phyloP scores from a whole-genome alignment of 2,888 invertebrate genomes.

The Tachina grossa region DNA sequence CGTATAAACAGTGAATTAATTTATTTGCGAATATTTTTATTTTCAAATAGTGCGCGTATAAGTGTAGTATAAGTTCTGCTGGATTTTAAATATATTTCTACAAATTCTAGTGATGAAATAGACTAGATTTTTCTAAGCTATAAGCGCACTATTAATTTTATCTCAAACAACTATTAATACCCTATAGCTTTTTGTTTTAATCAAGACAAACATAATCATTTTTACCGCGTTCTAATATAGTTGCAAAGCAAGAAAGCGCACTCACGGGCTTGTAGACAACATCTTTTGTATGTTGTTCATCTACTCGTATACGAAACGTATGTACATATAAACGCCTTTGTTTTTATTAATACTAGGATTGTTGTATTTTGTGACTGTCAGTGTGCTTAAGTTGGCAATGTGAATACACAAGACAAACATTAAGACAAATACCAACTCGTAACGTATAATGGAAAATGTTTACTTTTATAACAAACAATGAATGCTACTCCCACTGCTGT shows the following conservation, averaged over 20 bases:
- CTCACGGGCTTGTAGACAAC: constrained; percentile 1
- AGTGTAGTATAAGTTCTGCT: too few species aligned
- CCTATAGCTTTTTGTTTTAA: too few species aligned
- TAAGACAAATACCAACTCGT: constrained; percentile 55
- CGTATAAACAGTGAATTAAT: too few species aligned
- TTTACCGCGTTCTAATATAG: constrained; percentile 18
- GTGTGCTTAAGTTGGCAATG: background rate
- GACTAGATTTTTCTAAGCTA: too few species aligned
- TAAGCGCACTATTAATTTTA: background rate
- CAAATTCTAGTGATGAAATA: too few species aligned
- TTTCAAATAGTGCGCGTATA: too few species aligned
- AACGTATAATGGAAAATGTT: constrained; percentile 54
- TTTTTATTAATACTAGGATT: background rate
- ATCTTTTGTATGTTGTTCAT: constrained; percentile 23
- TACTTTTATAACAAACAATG: constrained; percentile 46
- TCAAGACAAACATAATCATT: background rate
- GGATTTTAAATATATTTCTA: too few species aligned
- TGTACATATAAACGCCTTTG: background rate
- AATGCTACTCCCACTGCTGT: constrained; percentile 32
- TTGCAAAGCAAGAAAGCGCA: background rate
- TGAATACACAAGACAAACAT: constrained; percentile 60
- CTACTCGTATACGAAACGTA: background rate
- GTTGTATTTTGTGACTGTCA: background rate
- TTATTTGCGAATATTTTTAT: too few species aligned
- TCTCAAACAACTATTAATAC: background rate